These are phyloP conservation scores for Zophobas atratus DNA, from an alignment of 1,140 invertebrate genomes.

Conservation along the genomic window DNA sequence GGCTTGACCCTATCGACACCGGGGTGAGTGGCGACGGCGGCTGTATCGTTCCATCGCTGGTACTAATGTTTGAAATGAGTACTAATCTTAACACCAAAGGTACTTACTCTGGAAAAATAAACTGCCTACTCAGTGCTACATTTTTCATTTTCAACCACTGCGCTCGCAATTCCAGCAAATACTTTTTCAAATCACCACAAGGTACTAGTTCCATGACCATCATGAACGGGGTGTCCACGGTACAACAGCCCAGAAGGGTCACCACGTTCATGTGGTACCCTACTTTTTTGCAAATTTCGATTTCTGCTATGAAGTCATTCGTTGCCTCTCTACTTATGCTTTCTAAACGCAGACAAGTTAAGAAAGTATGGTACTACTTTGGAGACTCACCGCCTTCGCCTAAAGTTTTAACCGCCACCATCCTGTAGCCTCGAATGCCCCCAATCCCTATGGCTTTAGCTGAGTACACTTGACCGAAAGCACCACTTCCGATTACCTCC, in stretches of 20 bases:
- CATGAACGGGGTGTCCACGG: conserved; percentile 76
- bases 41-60: conserved; percentile 47
- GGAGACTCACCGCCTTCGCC: conserved; percentile 23
- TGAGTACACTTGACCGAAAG: conserved; percentile 81
- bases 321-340: conserved; percentile 73
- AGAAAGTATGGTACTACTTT: conserved; percentile 3
- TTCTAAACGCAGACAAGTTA: conserved; percentile 61
- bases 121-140: conserved; percentile 17
- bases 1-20: conserved; percentile 52
- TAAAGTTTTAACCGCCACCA: conserved; percentile 82
- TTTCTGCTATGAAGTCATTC: conserved; percentile 82
- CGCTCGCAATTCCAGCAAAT: conserved; percentile 63
- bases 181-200: conserved; percentile 80
- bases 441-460: conserved; percentile 71
- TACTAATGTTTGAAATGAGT: neutral
- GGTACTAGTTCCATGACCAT: conserved; percentile 87
- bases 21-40: conserved; percentile 49
- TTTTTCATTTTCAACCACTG: conserved; percentile 57
- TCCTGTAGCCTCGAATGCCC: conserved; percentile 69
- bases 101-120: conserved; percentile 60
- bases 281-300: conserved; percentile 85
- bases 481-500: conserved; percentile 78
- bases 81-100: too few relatives aligned
- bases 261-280: conserved; percentile 84
- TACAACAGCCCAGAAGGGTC: conserved; percentile 84